Conservation (phyloP, 2,797 vertebrate species). For the Uromys caudimaculatus region DNA sequence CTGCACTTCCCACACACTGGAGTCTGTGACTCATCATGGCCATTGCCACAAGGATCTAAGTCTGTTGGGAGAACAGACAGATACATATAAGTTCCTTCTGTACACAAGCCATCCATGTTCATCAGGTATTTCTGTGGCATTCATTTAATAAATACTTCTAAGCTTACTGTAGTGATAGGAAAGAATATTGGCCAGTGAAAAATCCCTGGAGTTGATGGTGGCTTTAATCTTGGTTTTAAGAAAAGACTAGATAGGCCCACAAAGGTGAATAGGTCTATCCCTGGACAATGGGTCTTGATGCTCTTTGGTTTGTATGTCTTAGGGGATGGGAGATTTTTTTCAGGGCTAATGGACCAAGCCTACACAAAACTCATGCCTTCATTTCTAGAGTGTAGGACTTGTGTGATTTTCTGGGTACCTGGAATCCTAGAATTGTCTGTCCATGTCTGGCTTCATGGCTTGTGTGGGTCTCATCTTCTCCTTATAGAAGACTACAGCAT, state of each 20-base stretch:
- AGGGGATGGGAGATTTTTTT: not conserved
- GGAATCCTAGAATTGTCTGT: not conserved
- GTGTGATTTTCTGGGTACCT: not conserved
- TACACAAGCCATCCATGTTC: not conserved
- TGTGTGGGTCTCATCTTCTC: not conserved
- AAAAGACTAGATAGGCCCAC: not conserved
- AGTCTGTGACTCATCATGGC: not conserved
- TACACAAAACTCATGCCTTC: not conserved
- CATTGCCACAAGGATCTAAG: not conserved
- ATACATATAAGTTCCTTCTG: not conserved
- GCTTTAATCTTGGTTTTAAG: conserved; percentile 51
- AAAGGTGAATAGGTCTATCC: not conserved
- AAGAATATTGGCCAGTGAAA: not conserved
- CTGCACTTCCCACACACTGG: not conserved
- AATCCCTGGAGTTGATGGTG: not conserved
- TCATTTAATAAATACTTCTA: not conserved
- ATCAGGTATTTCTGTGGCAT: not conserved
- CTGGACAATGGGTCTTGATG: not conserved
- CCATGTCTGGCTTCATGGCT: not conserved
- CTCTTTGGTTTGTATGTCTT: not conserved
- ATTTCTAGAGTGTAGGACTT: not conserved
- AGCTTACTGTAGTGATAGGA: not conserved
- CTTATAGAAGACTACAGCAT: not conserved
- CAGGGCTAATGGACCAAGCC: not conserved
- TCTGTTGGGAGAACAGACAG: not conserved